Conservation (phyloP, 2,888 invertebrate species). For the Eupeodes luniger region DNA sequence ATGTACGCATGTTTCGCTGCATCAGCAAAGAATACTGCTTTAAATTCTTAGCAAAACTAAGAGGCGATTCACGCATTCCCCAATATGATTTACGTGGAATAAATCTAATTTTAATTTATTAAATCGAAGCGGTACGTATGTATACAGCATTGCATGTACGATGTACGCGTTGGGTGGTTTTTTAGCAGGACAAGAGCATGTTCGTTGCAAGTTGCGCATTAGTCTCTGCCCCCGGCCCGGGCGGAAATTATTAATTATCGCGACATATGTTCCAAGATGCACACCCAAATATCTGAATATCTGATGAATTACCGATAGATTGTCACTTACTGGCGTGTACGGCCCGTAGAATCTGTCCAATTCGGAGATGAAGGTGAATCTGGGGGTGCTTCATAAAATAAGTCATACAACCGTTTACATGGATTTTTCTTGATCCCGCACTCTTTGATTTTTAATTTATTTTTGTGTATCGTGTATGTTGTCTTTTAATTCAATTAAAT, state of each 20-base stretch:
- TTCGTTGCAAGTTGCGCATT: constrained; percentile 69
- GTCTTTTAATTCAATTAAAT: constrained; percentile 8
- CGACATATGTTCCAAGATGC: constrained; percentile 73
- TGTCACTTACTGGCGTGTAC: constrained; percentile 71
- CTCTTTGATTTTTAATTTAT: constrained; percentile 63
- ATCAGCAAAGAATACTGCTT: not conserved
- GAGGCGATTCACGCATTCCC: constrained; percentile 69
- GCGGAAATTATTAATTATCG: constrained; percentile 77
- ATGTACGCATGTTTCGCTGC: not conserved
- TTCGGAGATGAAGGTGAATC: constrained; percentile 20
- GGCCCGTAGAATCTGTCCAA: constrained; percentile 58
- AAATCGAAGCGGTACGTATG: constrained; percentile 78
- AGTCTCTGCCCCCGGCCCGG: constrained; percentile 59
- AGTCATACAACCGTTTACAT: constrained; percentile 61
- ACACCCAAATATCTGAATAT: constrained; percentile 64
- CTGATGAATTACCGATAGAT: constrained; percentile 76
- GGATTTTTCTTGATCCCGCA: constrained; percentile 58
- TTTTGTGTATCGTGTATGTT: constrained; percentile 26
- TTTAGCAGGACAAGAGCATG: constrained; percentile 63
- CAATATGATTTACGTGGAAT: constrained; percentile 82
- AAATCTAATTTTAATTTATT: constrained; percentile 82
- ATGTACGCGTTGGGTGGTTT: constrained; percentile 77
- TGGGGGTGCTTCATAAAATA: constrained; percentile 38
- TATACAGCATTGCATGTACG: no score
- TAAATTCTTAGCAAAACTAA: constrained; percentile 56